These are phyloP conservation scores for Dasypolia templi DNA, from an alignment of 2,888 invertebrate species.

Conservation along the genomic window DNA sequence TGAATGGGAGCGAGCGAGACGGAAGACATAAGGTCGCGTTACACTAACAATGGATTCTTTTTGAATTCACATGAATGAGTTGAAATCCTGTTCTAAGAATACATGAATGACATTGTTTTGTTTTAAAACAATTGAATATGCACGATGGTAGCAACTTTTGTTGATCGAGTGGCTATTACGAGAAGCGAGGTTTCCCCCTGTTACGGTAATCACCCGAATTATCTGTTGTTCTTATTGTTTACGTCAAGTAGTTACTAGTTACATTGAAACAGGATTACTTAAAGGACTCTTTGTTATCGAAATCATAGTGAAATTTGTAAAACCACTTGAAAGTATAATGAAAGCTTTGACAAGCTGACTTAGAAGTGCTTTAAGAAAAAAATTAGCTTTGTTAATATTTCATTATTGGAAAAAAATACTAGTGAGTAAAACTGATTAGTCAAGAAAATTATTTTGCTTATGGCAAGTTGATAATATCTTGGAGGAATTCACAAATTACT, in stretches of 20 bases:
- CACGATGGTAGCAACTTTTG: conserved; percentile 72
- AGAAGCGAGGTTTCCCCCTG: conserved; percentile 68
- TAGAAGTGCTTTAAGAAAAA: not conserved
- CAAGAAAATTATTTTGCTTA: not conserved
- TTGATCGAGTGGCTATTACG: conserved; percentile 75
- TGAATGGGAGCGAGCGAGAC: conserved; percentile 89
- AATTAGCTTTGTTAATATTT: not conserved
- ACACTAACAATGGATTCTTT: conserved; percentile 85
- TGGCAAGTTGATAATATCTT: not conserved
- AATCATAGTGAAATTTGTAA: conserved; percentile 26
- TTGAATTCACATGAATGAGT: conserved; percentile 79
- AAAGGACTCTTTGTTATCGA: conserved; percentile 32
- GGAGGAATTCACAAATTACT: not conserved
- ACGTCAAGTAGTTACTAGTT: conserved; percentile 46
- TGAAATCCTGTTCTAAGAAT: conserved; percentile 85
- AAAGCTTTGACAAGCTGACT: not conserved
- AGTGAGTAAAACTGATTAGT: not conserved
- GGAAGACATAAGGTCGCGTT: conserved; percentile 84
- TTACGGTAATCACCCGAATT: conserved; percentile 66
- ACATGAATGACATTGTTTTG: conserved; percentile 81
- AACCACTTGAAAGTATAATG: conserved; percentile 9
- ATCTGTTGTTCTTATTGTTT: conserved; percentile 60
- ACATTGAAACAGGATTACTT: conserved; percentile 39
- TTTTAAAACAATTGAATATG: conserved; percentile 83
- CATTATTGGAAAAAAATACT: not conserved